Evolutionary conservation across 2,888 invertebrate genomes (phyloP), one percentile per base, ranked within the genome.

Genomic region (Bibio marci): DNA sequence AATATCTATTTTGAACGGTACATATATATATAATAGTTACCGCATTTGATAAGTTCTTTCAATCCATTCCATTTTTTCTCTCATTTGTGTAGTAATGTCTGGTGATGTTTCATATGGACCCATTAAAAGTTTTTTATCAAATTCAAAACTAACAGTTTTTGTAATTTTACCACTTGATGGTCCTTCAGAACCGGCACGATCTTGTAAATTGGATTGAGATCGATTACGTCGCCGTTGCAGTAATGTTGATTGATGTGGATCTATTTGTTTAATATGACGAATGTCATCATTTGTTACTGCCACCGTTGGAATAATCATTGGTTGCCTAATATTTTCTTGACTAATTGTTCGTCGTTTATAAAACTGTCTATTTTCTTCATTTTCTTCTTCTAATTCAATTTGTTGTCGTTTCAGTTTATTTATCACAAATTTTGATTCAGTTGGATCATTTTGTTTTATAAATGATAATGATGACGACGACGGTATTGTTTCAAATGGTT

Each of bases 131-230:
- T 33, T 10, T 33, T 39, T 41, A 7, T 33, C 58, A 48, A 60
- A 62, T 50, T 59, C 58, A 43, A 62, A 62, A 52, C 62, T 62
- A 49, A 62, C 62, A 35, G 63, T 62, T 54, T 62, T 62, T 40
- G 54, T 52, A 51, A 60, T 59, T 38, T 56, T 55, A 22, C 50
- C 43, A 36, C 50, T 49, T 40, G 48, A 51, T 22, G 13, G 8
- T 13, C 37, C 30, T 28, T 49, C 47, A 18, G 55, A 39, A n/a
- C 48, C 49, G 30, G 50, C 48, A 28, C 59, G 55, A 47, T 60
- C 59, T 31, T 58, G 57, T 2, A 62, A 60, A n/a, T 26, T 33
- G 8, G 27, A 13, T 38, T 26, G 31, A 4, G 31, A 38, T 2
- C 17, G 22, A 22, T 30, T 30, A n/a, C 22, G 30, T n/a, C 30